Conservation (phyloP, 2,888 invertebrate genomes). For the Abscondita cerata region DNA sequence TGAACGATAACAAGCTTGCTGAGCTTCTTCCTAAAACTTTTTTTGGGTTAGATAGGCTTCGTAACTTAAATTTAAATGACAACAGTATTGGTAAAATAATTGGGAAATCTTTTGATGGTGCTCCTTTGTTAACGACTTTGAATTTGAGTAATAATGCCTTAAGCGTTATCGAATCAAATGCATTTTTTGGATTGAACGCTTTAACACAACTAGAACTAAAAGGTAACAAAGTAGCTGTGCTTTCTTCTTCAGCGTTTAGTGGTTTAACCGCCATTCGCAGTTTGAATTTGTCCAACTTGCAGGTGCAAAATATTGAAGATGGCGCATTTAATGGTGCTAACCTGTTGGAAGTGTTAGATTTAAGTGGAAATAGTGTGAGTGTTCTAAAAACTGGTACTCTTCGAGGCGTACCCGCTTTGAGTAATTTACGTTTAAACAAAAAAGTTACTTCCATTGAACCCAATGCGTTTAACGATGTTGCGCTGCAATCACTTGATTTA, state of each 20-base stretch:
- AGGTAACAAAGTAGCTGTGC: too few relatives aligned
- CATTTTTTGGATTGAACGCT: background rate
- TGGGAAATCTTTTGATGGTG: background rate
- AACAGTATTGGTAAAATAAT: background rate
- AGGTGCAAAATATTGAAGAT: background rate
- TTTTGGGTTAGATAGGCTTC: background rate
- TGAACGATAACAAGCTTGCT: background rate
- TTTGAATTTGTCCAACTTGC: constrained; percentile 2
- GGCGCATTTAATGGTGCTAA: constrained; percentile 17
- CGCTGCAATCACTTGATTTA: background rate
- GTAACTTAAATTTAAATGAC: background rate
- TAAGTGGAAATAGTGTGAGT: constrained; percentile 12
- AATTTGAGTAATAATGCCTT: background rate
- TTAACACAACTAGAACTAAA: too few relatives aligned
- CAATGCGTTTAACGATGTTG: constrained; percentile 9
- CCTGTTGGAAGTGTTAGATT: constrained; percentile 9
- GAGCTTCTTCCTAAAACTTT: background rate
- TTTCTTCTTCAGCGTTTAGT: too few relatives aligned
- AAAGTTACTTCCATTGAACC: too few relatives aligned
- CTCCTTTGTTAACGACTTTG: background rate
- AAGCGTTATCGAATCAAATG: background rate
- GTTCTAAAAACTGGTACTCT: constrained; percentile 6
- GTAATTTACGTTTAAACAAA: too few relatives aligned
- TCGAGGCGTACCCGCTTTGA: constrained; percentile 5
- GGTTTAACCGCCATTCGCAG: background rate